Conservation (phyloP, 2,888 invertebrate species). For the Hemaris fuciformis region DNA sequence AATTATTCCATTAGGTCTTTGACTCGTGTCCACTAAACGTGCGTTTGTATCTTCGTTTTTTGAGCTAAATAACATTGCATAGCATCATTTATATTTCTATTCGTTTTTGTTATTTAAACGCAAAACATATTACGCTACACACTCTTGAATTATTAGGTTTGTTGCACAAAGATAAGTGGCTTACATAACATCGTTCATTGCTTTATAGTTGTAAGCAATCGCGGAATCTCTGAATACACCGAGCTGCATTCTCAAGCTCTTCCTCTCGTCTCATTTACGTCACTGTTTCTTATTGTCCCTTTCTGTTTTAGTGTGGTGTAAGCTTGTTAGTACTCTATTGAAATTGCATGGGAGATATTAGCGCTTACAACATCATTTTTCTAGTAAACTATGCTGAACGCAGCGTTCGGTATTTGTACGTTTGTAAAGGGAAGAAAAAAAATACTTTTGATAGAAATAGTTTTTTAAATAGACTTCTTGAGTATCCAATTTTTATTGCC, state of each 20-base stretch:
- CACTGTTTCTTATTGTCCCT: background rate
- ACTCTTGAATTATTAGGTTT: background rate
- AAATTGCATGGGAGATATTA: background rate
- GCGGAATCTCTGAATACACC: background rate
- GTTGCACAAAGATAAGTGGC: background rate
- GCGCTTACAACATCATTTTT: background rate
- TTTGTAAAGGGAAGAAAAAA: too few relatives aligned
- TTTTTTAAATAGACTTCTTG: background rate
- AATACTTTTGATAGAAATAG: background rate
- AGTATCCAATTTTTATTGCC: too few relatives aligned
- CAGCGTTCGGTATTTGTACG: too few relatives aligned
- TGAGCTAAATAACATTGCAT: background rate
- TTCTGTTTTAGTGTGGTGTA: background rate
- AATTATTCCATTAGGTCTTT: background rate
- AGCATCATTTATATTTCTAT: background rate
- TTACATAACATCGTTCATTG: background rate
- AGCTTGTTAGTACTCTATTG: background rate
- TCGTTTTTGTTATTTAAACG: background rate
- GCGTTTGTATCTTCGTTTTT: background rate
- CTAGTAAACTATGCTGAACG: too few relatives aligned
- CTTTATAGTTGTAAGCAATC: background rate
- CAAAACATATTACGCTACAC: background rate
- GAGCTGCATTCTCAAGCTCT: background rate
- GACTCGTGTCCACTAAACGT: background rate
- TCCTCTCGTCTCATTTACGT: background rate